Evolutionary conservation across 1,140 invertebrate genomes (phyloP).

Genomic region (Paracyclopina nana): DNA sequence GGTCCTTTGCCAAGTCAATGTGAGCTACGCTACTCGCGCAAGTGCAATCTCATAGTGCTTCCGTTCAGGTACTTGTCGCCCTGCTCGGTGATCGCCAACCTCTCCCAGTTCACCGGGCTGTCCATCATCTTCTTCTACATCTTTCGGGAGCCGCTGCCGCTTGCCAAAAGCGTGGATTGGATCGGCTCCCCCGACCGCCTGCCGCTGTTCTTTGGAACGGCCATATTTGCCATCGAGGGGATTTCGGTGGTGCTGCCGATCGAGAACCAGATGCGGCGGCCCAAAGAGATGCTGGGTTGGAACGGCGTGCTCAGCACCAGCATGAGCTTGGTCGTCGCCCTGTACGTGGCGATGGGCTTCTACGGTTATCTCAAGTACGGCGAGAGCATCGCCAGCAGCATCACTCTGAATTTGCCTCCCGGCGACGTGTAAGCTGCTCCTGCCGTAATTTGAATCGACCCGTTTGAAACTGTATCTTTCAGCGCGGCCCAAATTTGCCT

Average conservation of each 20-base stretch:
- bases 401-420: slow-evolving; percentile 57
- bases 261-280: slow-evolving; percentile 71
- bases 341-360: slow-evolving; percentile 68
- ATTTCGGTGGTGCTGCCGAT: slow-evolving; percentile 45
- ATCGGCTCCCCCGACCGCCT: slow-evolving; percentile 32
- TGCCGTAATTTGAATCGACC: background rate
- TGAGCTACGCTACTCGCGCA: no score
- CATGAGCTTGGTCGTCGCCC: slow-evolving; percentile 58
- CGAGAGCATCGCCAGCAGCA: slow-evolving; percentile 49
- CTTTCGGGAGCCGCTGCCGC: slow-evolving; percentile 45
- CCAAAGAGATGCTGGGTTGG: slow-evolving; percentile 55
- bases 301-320: slow-evolving; percentile 67
- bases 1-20: no score
- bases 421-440: slow-evolving; percentile 35
- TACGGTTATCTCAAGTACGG: slow-evolving; percentile 79
- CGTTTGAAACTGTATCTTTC: background rate
- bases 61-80: slow-evolving; percentile 39
- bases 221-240: slow-evolving; percentile 11
- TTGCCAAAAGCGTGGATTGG: slow-evolving; percentile 37
- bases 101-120: slow-evolving; percentile 44
- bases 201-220: slow-evolving; percentile 9
- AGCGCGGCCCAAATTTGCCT: slow-evolving; percentile 6
- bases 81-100: slow-evolving; percentile 55
- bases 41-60: slow-evolving; percentile 57
- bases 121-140: slow-evolving; percentile 57